Evolutionary conservation across 2,888 invertebrate species (phyloP).

Genomic region (Diarsia rubi): DNA sequence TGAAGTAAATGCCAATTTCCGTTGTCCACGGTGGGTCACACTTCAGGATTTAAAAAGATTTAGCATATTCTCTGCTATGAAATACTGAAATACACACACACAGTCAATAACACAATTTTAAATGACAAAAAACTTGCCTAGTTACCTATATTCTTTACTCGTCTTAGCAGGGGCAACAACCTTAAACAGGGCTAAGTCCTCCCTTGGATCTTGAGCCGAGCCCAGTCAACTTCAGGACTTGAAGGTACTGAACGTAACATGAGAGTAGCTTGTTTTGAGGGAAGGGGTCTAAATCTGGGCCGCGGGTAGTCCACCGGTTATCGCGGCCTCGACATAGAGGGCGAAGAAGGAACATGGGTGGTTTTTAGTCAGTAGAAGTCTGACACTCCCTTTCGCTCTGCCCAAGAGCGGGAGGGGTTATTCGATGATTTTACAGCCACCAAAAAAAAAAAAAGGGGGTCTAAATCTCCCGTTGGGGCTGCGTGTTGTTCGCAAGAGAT

Average conservation of each 20-base stretch:
- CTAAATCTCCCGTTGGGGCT: too few relatives aligned
- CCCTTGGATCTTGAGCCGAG: background rate
- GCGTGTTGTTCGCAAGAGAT: too few relatives aligned
- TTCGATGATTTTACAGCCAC: too few relatives aligned
- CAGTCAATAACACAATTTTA: background rate
- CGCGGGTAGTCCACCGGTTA: too few relatives aligned
- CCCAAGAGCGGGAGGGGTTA: too few relatives aligned
- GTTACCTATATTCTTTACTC: background rate
- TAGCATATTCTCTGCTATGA: background rate
- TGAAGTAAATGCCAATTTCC: background rate
- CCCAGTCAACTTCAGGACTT: constrained; percentile 6
- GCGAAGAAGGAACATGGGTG: too few relatives aligned
- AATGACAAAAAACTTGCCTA: background rate
- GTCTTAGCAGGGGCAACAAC: background rate
- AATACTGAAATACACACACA: background rate
- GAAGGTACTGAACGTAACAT: background rate
- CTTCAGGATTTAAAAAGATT: background rate
- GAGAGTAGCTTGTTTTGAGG: background rate
- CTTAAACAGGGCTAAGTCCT: background rate
- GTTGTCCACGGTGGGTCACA: background rate
- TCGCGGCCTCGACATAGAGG: too few relatives aligned
- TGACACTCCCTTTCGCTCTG: too few relatives aligned
- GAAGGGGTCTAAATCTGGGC: background rate
- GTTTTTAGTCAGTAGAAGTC: too few relatives aligned
- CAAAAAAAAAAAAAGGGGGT: too few relatives aligned